These are phyloP conservation scores for Tachyglossus aculeatus DNA, from an alignment of 2,797 vertebrate species.

Conservation along the genomic window DNA sequence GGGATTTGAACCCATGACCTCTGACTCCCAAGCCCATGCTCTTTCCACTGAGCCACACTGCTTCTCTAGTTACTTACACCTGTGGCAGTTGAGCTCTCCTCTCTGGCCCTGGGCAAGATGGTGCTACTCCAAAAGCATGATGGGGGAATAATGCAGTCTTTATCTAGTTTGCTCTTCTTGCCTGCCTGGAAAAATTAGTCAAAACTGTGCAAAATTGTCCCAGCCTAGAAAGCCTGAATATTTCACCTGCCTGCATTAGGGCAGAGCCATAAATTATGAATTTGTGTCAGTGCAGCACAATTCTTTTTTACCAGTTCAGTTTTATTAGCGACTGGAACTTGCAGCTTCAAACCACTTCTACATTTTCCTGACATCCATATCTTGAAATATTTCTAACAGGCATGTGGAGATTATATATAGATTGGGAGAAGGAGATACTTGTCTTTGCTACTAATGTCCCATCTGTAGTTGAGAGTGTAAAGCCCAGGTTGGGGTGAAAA, in stretches of 20 bases:
- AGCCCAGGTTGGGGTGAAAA: not conserved
- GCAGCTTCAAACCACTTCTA: not conserved
- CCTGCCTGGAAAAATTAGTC: not conserved
- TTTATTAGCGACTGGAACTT: slow-evolving; percentile 7
- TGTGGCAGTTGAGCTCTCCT: not conserved
- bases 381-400: not conserved
- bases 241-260: not conserved
- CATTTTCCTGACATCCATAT: not conserved
- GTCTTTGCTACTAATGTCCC: not conserved
- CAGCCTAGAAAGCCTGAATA: not conserved
- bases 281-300: not conserved
- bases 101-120: not conserved
- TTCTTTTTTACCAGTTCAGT: not conserved
- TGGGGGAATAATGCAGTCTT: not conserved
- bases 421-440: not conserved
- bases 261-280: not conserved
- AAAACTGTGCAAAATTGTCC: not conserved
- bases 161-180: not conserved
- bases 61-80: not conserved
- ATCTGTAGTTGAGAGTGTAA: not conserved
- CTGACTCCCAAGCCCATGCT: too few species aligned
- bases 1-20: too few species aligned
- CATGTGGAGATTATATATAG: not conserved
- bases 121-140: not conserved
- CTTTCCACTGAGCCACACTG: not conserved